Base-by-base conservation (phyloP, 2,888 invertebrate genomes). In the Taenaris catops region DNA sequence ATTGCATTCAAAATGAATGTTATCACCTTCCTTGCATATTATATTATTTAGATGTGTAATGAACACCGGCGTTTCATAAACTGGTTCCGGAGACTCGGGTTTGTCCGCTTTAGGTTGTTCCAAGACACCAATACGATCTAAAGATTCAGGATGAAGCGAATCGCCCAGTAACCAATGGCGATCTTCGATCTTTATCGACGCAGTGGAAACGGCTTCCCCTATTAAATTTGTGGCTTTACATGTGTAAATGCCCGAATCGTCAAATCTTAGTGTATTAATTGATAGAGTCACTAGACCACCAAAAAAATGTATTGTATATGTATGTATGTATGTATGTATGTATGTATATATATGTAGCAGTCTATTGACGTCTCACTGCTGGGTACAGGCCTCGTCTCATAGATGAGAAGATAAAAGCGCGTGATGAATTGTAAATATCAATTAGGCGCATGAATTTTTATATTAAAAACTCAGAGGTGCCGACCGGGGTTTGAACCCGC, bases 231-330 rank as follows among this genome's bases (percentile, higher is more conserved):
- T 94, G 0, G 97, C 98, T 74, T 95, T 95, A 83, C 98, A 98
- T 1, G 96, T 96, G 66, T 98, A 99, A 53, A 97, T 94, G 3
- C 97, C 98, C 1, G 96, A 96, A 78, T 99, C 98, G 56, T 97
- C 96, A 27, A 91, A 90, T 53, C 97, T 90, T 23, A 97, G 63
- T 1, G 96, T 93, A 62, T 96, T 95, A 41, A 98, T 93, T 7
- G 97, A 96, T 12, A 98, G 78, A 0, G 97, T 96, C 0, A 99
- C 98, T 41, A 97, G 90, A 26, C 99, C 99, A 75, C 99, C n/a
- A 14, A 14, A 3, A 2, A 14, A 14, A 14, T 3, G 14, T 14
- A 4, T 4, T 14, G 3, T 14, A n/a, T n/a, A n/a, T n/a, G n/a
- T n/a, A n/a, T n/a, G n/a, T n/a, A n/a, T n/a, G n/a, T n/a, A n/a